phyloP scores from a whole-genome alignment of 2,113 vertebrate genomes.

The Haplotaxodon microlepis region DNA sequence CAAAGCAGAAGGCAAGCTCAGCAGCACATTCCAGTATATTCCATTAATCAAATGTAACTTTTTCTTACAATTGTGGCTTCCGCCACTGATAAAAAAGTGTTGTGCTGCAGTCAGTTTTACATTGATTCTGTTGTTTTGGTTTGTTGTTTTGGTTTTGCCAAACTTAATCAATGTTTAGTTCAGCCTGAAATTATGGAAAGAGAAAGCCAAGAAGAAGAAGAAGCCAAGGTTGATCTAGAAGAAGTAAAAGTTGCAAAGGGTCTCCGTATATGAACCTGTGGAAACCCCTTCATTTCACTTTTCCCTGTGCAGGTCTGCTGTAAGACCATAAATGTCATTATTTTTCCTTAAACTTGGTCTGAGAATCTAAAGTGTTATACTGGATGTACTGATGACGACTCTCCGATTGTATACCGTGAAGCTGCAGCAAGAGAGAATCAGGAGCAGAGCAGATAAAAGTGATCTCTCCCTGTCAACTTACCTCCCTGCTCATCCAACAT shows the following conservation, averaged over 20 bases:
- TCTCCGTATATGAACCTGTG: background rate
- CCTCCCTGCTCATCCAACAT: constrained; percentile 99
- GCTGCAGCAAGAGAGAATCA: background rate
- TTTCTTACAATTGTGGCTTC: background rate
- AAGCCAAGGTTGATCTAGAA: background rate
- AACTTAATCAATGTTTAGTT: background rate
- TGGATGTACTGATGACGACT: background rate
- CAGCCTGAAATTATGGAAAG: background rate
- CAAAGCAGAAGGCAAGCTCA: constrained; percentile 25
- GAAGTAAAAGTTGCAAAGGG: background rate
- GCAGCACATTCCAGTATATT: constrained; percentile 18
- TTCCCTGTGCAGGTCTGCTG: background rate
- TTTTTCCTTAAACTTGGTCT: background rate
- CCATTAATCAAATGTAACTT: background rate
- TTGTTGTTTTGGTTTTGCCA: background rate
- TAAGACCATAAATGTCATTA: background rate
- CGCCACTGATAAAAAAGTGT: background rate
- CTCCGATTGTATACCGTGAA: background rate
- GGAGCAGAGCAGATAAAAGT: background rate
- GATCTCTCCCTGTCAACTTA: constrained; percentile 72
- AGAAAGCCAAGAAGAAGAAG: background rate
- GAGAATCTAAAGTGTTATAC: background rate
- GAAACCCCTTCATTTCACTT: background rate
- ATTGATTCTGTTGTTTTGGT: background rate
- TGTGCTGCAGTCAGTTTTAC: background rate